These are phyloP conservation scores for Mastomys coucha DNA, from an alignment of 2,113 vertebrate species.

Conservation along the genomic window DNA sequence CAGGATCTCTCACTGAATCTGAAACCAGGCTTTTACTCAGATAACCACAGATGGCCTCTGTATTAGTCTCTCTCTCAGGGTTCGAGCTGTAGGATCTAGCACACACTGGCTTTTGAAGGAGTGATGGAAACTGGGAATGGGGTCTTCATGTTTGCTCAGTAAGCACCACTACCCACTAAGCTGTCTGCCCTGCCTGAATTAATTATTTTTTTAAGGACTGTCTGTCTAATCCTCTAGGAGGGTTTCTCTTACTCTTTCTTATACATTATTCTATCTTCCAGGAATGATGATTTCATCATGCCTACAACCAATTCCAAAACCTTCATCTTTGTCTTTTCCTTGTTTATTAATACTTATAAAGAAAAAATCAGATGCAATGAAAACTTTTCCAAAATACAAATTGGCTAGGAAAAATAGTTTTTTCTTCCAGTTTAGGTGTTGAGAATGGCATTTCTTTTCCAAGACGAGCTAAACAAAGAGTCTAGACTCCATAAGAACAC, in stretches of 20 bases:
- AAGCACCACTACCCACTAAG: not conserved
- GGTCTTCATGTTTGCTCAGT: not conserved
- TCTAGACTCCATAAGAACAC: not conserved
- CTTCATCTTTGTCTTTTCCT: not conserved
- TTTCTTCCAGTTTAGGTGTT: not conserved
- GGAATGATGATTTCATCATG: not conserved
- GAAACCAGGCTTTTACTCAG: not conserved
- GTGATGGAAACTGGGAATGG: not conserved
- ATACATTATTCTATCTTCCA: not conserved
- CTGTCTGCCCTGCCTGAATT: too few relatives aligned
- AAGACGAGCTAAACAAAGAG: slow-evolving; percentile 42
- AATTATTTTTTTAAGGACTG: not conserved
- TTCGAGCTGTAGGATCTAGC: not conserved
- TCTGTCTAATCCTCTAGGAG: not conserved
- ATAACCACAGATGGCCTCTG: too few relatives aligned
- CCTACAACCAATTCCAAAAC: not conserved
- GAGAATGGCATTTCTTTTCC: not conserved
- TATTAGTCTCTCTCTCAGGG: not conserved
- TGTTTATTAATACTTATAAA: not conserved
- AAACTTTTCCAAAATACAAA: not conserved
- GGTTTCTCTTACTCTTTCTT: not conserved
- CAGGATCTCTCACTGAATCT: not conserved
- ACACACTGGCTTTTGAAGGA: not conserved
- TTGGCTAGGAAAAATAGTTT: slow-evolving; percentile 2
- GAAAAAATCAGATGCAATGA: not conserved